These are phyloP conservation scores for Columbina picui DNA, from an alignment of 2,113 vertebrate species.

Conservation along the genomic window DNA sequence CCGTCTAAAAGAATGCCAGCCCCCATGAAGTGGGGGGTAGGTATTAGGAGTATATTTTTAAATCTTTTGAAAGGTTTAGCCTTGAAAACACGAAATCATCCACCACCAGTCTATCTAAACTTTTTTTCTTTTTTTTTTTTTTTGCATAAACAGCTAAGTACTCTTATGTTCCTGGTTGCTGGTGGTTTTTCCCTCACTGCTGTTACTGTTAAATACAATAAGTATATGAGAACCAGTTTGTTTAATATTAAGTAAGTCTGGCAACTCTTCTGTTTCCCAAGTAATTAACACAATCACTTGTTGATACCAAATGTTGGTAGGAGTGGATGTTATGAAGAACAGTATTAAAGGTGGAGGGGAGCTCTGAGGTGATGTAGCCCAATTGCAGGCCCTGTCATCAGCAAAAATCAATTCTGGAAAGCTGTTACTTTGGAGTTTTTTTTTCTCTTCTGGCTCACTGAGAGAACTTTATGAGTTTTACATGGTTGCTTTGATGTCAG, in stretches of 20 bases:
- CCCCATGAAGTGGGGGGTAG: background rate
- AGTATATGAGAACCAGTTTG: background rate
- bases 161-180: background rate
- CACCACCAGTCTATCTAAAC: rapidly evolving
- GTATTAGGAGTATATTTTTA: rapidly evolving
- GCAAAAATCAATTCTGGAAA: background rate
- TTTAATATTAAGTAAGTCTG: background rate
- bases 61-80: background rate
- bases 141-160: rapidly evolving
- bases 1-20: rapidly evolving
- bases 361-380: rapidly evolving
- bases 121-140: background rate
- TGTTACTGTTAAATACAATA: background rate
- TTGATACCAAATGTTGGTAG: background rate
- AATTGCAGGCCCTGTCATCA: no score
- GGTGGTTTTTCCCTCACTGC: background rate
- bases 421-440: background rate
- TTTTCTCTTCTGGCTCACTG: background rate
- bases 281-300: rapidly evolving
- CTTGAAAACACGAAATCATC: background rate
- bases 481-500: background rate
- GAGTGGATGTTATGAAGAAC: background rate
- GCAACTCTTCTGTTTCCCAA: background rate
- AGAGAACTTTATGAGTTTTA: background rate
- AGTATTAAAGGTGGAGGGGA: background rate